phyloP scores from a whole-genome alignment of 2,888 invertebrate species.

The Chrysomela aeneicollis region DNA sequence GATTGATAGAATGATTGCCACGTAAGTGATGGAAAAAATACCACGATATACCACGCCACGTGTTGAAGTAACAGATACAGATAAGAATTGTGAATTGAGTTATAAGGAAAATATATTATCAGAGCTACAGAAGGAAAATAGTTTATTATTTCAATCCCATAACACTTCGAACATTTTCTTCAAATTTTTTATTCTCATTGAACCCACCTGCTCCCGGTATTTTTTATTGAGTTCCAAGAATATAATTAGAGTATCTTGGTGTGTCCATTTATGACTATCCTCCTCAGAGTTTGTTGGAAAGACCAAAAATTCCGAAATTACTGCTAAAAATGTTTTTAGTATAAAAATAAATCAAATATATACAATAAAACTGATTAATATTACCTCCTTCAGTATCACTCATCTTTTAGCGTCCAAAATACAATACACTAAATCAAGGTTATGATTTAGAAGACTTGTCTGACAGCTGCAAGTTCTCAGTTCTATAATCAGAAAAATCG shows the following conservation, averaged over 20 bases:
- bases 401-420: slow-evolving; percentile 6
- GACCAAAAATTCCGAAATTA: slow-evolving; percentile 5
- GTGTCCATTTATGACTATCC: slow-evolving; percentile 5
- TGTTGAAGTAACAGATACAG: too few species aligned
- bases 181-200: slow-evolving; percentile 30
- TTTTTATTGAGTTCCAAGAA: slow-evolving; percentile 30
- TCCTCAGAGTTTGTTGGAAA: slow-evolving; percentile 5
- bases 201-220: slow-evolving; percentile 27
- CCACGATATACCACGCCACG: too few species aligned
- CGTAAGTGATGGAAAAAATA: too few species aligned
- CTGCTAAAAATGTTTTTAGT: slow-evolving; percentile 4
- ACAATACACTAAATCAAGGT: neutral
- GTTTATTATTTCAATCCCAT: too few species aligned
- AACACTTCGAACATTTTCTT: slow-evolving; percentile 33
- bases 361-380: slow-evolving; percentile 1
- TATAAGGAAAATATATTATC: too few species aligned
- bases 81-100: too few species aligned
- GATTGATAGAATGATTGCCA: too few species aligned
- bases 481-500: too few species aligned
- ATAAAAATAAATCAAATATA: slow-evolving; percentile 8
- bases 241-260: slow-evolving; percentile 10
- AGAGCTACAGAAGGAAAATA: too few species aligned
- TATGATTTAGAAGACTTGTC: too few species aligned
- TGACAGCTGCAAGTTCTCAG: too few species aligned
- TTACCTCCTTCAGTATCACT: too few species aligned